Evolutionary conservation across 35 echinoderm and acorn worm species (phyloP).

Genomic region (Heliocidaris erythrogramma): DNA sequence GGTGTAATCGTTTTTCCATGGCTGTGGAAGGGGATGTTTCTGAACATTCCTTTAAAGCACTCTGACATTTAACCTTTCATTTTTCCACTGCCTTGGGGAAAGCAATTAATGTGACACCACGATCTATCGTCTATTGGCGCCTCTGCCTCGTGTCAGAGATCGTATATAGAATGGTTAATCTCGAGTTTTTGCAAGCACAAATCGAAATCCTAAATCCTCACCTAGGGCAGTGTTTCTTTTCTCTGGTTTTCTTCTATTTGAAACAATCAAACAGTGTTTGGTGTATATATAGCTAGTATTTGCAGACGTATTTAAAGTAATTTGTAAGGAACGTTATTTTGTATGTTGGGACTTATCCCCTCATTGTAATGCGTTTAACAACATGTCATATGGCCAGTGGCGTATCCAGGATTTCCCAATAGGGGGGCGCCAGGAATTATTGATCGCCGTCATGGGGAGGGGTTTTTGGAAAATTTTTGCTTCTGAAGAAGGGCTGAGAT

Average conservation of each 20-base stretch:
- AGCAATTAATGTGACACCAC: background rate
- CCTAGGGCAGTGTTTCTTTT: background rate
- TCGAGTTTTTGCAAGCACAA: background rate
- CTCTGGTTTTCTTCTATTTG: background rate
- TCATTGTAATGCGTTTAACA: background rate
- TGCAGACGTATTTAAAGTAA: background rate
- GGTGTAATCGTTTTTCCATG: no score
- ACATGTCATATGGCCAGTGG: background rate
- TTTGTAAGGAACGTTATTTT: slow-evolving; percentile 4
- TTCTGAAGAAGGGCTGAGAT: no score
- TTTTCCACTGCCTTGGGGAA: background rate
- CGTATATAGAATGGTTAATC: background rate
- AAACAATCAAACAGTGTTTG: background rate
- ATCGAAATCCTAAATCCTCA: background rate
- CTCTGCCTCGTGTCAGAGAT: background rate
- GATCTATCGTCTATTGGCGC: background rate
- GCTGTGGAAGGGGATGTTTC: background rate
- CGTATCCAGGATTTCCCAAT: no score
- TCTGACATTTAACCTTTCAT: background rate
- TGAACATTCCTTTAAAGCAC: background rate
- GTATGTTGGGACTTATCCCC: background rate
- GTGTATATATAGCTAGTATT: background rate
- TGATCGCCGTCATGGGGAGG: no score
- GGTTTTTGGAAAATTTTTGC: no score
- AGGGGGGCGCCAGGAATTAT: no score